These are phyloP conservation scores for Oceanodroma leucorhoa DNA, from an alignment of 2,797 vertebrate species.

Conservation along the genomic window DNA sequence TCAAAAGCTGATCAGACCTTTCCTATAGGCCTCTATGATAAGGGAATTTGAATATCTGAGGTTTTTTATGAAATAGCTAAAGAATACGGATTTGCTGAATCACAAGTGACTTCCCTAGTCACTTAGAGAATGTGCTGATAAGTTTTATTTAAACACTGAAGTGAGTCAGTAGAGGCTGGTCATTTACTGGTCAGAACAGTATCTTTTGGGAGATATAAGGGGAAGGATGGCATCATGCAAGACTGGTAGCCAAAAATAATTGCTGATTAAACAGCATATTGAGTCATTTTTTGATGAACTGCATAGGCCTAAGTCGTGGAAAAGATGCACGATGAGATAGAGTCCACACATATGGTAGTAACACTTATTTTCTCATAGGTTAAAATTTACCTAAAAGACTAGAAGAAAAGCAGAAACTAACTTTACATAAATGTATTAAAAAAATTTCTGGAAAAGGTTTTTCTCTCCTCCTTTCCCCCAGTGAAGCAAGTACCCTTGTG, in stretches of 20 bases:
- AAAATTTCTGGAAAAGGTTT: not conserved
- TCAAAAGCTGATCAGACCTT: not conserved
- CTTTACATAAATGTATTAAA: not conserved
- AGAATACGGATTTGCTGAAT: not conserved
- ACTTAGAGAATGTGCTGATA: not conserved
- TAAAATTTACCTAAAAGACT: not conserved
- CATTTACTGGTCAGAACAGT: not conserved
- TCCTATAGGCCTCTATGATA: not conserved
- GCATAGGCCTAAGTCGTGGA: not conserved
- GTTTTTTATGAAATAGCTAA: not conserved
- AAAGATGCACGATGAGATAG: not conserved
- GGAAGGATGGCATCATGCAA: not conserved
- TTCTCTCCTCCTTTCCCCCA: not conserved
- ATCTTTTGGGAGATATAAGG: not conserved
- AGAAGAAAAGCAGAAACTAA: not conserved
- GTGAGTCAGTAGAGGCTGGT: not conserved
- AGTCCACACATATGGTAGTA: not conserved
- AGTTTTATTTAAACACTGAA: not conserved
- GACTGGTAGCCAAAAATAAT: not conserved
- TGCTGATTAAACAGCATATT: not conserved
- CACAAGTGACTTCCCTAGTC: not conserved
- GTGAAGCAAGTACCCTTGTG: not conserved
- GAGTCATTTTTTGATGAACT: not conserved
- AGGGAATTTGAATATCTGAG: not conserved
- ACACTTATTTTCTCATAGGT: not conserved